Percentiles rank a stretch among this genome's conserved stretches.
phyloP scores from a whole-genome alignment of 2,113 vertebrate genomes.

The Dipodomys ordii region DNA sequence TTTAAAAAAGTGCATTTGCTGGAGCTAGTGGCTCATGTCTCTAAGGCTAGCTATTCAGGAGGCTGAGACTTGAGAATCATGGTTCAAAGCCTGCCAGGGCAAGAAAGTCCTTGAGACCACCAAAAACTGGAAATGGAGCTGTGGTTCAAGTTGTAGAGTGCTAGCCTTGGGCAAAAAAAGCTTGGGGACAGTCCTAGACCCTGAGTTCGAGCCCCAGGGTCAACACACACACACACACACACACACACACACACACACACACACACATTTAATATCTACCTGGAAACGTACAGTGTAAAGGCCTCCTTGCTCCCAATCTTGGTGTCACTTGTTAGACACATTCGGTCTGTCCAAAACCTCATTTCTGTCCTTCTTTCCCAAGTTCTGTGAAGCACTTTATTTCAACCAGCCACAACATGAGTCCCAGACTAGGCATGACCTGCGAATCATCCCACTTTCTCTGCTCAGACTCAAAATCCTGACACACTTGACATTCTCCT shows the following conservation, averaged over 20 bases:
- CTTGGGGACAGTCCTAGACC: too few relatives aligned
- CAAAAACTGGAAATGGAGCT: too few relatives aligned
- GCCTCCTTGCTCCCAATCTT: not conserved
- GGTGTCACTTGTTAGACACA: not conserved
- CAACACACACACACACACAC: too few relatives aligned
- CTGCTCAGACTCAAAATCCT: not conserved
- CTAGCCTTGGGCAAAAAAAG: too few relatives aligned
- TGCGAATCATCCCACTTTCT: not conserved
- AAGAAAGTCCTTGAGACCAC: too few relatives aligned
- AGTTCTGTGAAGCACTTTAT: not conserved
- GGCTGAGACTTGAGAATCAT: too few relatives aligned
- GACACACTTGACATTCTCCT: not conserved
- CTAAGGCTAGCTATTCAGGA: too few relatives aligned
- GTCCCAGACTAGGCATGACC: not conserved
- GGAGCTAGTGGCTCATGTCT: too few relatives aligned
- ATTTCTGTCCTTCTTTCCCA: not conserved
- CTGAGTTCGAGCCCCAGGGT: too few relatives aligned
- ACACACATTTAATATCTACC: not conserved
- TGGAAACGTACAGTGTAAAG: not conserved
- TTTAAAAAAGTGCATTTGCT: not conserved
- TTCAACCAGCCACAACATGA: not conserved
- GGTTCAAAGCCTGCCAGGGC: too few relatives aligned
- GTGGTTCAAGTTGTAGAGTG: too few relatives aligned
- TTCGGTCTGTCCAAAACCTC: not conserved
- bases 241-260: too few relatives aligned